These are phyloP conservation scores for Hypotaenidia okinawae DNA, from an alignment of 2,797 vertebrate genomes.

Conservation along the genomic window DNA sequence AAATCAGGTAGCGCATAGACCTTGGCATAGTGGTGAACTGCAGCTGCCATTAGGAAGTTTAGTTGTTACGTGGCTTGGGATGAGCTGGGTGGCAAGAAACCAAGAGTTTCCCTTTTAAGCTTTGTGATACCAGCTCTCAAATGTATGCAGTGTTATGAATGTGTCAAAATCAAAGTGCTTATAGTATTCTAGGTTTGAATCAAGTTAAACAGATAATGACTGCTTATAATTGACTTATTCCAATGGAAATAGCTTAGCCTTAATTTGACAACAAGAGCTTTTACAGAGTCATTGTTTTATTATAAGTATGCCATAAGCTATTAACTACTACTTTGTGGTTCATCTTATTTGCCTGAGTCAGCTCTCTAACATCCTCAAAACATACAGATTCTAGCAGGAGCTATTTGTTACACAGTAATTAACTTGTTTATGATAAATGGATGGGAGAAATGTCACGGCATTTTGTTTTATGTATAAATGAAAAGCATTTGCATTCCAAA, in stretches of 20 bases:
- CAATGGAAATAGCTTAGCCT: conserved; percentile 69
- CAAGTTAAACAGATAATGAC: conserved; percentile 68
- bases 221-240: conserved; percentile 73
- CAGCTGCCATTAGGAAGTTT: fast-evolving
- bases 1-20: fast-evolving
- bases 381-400: conserved; percentile 67
- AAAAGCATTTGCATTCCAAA: conserved; percentile 78
- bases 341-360: conserved; percentile 70
- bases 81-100: not conserved
- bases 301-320: conserved; percentile 44
- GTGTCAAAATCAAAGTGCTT: not conserved
- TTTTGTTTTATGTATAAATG: conserved; percentile 81
- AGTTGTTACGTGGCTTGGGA: fast-evolving
- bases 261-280: conserved; percentile 70
- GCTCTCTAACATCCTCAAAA: conserved; percentile 63
- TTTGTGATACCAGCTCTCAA: not conserved
- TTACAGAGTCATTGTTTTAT: conserved; percentile 60
- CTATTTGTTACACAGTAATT: conserved; percentile 80
- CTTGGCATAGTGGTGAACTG: not conserved
- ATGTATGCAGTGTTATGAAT: not conserved
- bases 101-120: not conserved
- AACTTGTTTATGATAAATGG: conserved; percentile 84
- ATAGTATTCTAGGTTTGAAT: conserved; percentile 56
- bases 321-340: conserved; percentile 63
- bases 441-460: conserved; percentile 77